Evolutionary conservation across 1,140 invertebrate species (phyloP), one percentile per base, ranked within the genome.

Genomic region (Anoplophora glabripennis): DNA sequence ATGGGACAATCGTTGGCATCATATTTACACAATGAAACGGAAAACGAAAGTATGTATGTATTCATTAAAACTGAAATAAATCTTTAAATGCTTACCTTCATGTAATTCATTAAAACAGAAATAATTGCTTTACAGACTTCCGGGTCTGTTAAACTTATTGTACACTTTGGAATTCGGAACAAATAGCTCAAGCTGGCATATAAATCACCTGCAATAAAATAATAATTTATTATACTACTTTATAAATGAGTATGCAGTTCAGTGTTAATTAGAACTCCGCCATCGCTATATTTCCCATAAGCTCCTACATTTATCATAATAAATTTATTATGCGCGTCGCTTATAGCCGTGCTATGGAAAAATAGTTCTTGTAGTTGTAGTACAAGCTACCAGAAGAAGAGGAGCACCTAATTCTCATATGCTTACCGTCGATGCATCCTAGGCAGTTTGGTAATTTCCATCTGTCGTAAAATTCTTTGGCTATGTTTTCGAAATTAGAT

Each of bases 391-490:
- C 44, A 12, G 59, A 58, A 14, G 58, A 58, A 1, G 33, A 18
- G 14, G 58, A 52, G n/a, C 44, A 21, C 46, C 37, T 57, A 11
- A 60, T 12, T 28, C 51, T 33, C 5, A 61, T 61, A 17, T 61
- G 59, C 36, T 61, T 61, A 0, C 78, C 77, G 70, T 80, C 78
- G n/a, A 80, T 68, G 15, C 76, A 70, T 34, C 75, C 74, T 21
- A 75, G 51, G 59, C 72, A 75, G 68, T 77, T 67, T 28, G 74
- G 71, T 51, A 76, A 72, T 4, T 52, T n/a, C 51, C 49, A 44
- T 36, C 35, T 17, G 5, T 53, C 28, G 7, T 15, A 21, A 59
- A 38, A 59, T 35, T 42, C 7, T 14, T 10, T 15, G 3, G 37
- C 41, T 21, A 60, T 37, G 38, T 61, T 48, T 53, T 67, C 48